A percentile compares a stretch with the other conserved stretches of the same genome.
Conservation (phyloP, 2,113 vertebrate species). For the Alces alces region DNA sequence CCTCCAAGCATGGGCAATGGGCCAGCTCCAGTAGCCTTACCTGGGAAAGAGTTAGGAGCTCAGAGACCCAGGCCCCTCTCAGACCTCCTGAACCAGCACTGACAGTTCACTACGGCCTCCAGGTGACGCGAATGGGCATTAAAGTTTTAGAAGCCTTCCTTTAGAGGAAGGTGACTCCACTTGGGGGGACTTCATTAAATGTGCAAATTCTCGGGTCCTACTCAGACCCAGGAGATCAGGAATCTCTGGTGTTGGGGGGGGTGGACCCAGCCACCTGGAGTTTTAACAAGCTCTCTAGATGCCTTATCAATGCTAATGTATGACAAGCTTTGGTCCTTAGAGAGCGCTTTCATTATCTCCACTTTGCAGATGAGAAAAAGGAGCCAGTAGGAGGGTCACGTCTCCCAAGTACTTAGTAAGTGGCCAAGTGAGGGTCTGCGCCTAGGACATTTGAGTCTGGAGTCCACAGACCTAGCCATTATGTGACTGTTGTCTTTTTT, state of each 20-base stretch:
- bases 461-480: neutral
- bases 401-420: neutral
- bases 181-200: neutral
- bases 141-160: neutral
- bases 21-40: neutral
- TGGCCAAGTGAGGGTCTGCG: neutral
- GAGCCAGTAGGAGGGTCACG: neutral
- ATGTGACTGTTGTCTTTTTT: neutral
- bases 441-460: neutral
- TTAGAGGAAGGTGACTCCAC: neutral
- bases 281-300: neutral
- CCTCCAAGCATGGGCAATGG: neutral
- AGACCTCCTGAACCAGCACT: neutral
- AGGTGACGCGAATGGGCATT: neutral
- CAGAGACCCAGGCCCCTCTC: neutral
- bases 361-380: neutral
- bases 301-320: neutral
- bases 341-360: neutral
- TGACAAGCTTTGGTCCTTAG: neutral
- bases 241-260: neutral
- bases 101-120: neutral
- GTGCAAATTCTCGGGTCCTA: neutral
- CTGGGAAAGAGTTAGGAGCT: neutral
- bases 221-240: neutral
- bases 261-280: neutral